Conservation (phyloP, 2,797 vertebrate genomes). For the Chromobotia macracanthus region DNA sequence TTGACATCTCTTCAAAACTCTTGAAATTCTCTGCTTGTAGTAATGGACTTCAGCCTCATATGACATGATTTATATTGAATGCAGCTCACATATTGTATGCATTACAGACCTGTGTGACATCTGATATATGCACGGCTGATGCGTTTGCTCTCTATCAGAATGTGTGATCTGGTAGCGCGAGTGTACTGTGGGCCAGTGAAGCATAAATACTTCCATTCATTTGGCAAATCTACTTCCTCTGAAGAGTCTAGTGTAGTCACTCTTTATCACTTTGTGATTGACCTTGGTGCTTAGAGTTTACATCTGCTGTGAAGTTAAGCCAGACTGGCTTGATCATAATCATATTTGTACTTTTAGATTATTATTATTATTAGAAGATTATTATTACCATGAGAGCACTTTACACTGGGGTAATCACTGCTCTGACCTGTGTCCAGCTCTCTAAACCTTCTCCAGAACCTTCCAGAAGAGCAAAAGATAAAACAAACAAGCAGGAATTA, state of each 20-base stretch:
- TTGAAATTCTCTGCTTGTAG: not conserved
- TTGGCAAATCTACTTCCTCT: slow-evolving; percentile 11
- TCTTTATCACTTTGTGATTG: slow-evolving; percentile 20
- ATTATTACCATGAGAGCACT: slow-evolving; percentile 59
- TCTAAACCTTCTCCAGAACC: slow-evolving; percentile 34
- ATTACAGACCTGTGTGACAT: slow-evolving; percentile 1
- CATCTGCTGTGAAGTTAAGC: slow-evolving; percentile 56
- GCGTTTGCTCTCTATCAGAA: not conserved
- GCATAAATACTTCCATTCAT: slow-evolving; percentile 15
- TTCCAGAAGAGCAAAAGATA: slow-evolving; percentile 8
- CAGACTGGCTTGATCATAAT: slow-evolving; percentile 57
- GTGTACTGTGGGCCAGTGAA: not conserved
- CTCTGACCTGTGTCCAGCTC: slow-evolving; percentile 55
- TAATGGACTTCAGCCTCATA: not conserved
- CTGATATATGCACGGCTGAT: not conserved
- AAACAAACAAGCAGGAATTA: slow-evolving; percentile 18
- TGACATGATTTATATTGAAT: slow-evolving; percentile 16
- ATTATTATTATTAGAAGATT: slow-evolving; percentile 59
- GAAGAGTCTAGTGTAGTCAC: not conserved
- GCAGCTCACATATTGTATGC: not conserved
- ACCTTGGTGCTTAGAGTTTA: slow-evolving; percentile 52
- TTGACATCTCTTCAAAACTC: not conserved
- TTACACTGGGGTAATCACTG: slow-evolving; percentile 60
- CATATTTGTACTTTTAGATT: slow-evolving; percentile 62
- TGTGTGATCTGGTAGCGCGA: slow-evolving; percentile 6